Evolutionary conservation across 2,888 invertebrate genomes (phyloP).

Genomic region (Unio pictorum): DNA sequence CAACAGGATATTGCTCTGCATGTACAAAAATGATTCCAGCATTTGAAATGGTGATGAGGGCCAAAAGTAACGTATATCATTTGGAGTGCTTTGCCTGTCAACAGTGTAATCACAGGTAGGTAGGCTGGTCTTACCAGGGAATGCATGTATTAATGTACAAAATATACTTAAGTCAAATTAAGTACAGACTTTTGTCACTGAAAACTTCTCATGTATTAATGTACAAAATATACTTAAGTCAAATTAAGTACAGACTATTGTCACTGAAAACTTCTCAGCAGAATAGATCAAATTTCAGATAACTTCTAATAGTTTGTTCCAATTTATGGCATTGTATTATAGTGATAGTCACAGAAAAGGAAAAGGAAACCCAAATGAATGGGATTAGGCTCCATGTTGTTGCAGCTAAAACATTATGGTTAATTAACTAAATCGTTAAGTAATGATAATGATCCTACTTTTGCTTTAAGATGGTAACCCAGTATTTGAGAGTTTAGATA

Average conservation of each 20-base stretch:
- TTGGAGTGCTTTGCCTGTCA: conserved; percentile 95
- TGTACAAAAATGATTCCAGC: conserved; percentile 94
- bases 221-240: not conserved
- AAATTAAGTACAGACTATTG: not conserved
- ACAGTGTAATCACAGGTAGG: conserved; percentile 92
- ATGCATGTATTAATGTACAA: not conserved
- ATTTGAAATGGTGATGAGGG: conserved; percentile 96
- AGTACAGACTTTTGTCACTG: not conserved
- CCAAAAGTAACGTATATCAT: conserved; percentile 92
- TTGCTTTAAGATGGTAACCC: too few species aligned
- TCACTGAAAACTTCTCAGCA: not conserved
- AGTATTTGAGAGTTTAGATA: too few species aligned
- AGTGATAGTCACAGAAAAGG: too few species aligned
- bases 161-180: not conserved
- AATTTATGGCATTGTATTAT: too few species aligned
- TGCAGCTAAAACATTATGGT: too few species aligned
- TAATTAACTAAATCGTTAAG: too few species aligned
- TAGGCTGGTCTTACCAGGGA: not conserved
- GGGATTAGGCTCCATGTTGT: too few species aligned
- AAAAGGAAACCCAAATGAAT: too few species aligned
- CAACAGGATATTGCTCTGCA: conserved; percentile 91
- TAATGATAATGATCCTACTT: too few species aligned
- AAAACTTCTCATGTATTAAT: not conserved
- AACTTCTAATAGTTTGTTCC: too few species aligned
- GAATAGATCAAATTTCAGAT: too few species aligned